Base-by-base conservation (phyloP, 2,113 vertebrate genomes). In the Rhombomys opimus region DNA sequence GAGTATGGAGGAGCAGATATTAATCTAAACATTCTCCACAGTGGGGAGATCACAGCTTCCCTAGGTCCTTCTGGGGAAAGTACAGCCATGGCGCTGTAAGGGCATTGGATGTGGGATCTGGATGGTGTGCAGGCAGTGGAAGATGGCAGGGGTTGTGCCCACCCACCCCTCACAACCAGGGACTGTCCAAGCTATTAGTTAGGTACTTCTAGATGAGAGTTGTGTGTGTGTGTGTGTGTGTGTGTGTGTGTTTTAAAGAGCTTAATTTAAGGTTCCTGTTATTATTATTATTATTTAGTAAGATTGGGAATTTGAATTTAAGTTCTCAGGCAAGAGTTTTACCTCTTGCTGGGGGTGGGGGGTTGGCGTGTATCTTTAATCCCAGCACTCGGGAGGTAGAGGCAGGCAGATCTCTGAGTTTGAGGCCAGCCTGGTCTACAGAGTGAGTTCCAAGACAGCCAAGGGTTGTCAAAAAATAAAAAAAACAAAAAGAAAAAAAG, bases 41-140 rank as follows among this genome's bases (percentile, higher is more conserved):
- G 1, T 7, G 77, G 82, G 95, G 15, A 61, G 6, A 38, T 61
- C 18, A 52, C 10, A 46, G 72, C 52, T 22, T 11, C 2, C 1
- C 0, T 54, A 46, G 20, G 9, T 23, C 54, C 95, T 86, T 81
- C 67, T 6, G 76, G 46, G 95, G n/a, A 81, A 82, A 20, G 77
- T 70, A 0, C 0, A 20, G 52, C 54, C 27, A 0, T 1, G 15
- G n/a, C 13, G 15, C 41, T 52, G 59, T 4, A 20, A 50, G 38
- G 12, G 70, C 61, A 7, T 46, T 5, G 32, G 70, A 6, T 41
- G 22, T 11, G 50, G 50, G 38, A n/a, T 78, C 38, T 27, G 7
- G 0, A 2, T 78, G 25, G 54, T 10, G 8, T 1, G 5, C 2
- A 1, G 41, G 27, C 1, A 8, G 23, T 0, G 7, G 59, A 41